A percentile compares a stretch with the other conserved stretches of the same genome.
Evolutionary conservation across 2,888 invertebrate species (phyloP).

Genomic region (Tromatobia lineatoria): DNA sequence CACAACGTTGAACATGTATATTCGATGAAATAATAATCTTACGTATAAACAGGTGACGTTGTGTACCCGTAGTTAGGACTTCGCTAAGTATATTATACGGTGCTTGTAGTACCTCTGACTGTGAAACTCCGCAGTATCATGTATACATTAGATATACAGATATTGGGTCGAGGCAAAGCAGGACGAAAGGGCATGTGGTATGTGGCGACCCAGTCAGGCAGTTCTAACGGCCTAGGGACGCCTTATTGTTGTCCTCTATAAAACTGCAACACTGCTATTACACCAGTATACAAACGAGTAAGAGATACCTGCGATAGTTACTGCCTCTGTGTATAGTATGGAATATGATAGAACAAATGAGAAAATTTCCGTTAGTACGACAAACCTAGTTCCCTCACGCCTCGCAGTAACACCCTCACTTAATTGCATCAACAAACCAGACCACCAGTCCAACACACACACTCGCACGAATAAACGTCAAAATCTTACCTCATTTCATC

Average conservation of each 20-base stretch:
- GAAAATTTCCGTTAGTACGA: conserved; percentile 5
- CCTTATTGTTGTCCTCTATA: neutral
- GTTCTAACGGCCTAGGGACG: neutral
- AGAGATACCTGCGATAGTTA: neutral
- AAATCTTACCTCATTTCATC: conserved; percentile 13
- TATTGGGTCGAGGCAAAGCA: conserved; percentile 8
- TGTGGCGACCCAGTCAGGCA: neutral
- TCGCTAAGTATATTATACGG: conserved; percentile 41
- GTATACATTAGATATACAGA: conserved; percentile 39
- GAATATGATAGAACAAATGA: neutral
- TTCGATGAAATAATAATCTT: conserved; percentile 72
- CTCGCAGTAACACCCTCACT: conserved; percentile 11
- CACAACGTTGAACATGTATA: conserved; percentile 36
- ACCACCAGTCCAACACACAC: neutral
- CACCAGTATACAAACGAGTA: neutral
- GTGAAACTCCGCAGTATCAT: conserved; percentile 20
- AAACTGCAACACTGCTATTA: neutral
- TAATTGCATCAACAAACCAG: conserved; percentile 49
- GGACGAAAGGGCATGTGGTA: conserved; percentile 51
- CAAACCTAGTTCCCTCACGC: neutral
- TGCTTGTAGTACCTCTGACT: conserved; percentile 9
- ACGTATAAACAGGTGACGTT: conserved; percentile 68
- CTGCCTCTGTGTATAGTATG: neutral
- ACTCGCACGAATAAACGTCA: neutral
- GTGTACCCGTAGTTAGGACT: conserved; percentile 67